Percentiles rank a stretch among this genome's conserved stretches.
These are phyloP conservation scores for Boleophthalmus pectinirostris DNA, from an alignment of 2,113 vertebrate genomes.

Conservation along the genomic window DNA sequence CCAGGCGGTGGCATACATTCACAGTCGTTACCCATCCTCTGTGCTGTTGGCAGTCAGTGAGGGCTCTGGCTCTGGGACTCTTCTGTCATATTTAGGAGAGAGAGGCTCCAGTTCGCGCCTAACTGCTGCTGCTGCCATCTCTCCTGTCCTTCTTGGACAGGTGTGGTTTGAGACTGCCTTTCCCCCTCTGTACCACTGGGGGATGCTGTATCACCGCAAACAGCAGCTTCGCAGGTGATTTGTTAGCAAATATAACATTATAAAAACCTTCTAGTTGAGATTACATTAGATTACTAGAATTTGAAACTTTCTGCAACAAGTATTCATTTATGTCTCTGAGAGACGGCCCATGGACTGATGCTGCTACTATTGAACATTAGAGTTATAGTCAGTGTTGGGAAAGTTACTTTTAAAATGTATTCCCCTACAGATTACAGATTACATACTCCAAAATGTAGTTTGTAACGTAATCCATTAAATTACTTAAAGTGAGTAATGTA, in stretches of 20 bases:
- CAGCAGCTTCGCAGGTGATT: conserved; percentile 82
- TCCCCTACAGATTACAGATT: too few relatives aligned
- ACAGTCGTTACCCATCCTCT: conserved; percentile 76
- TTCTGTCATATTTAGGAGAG: conserved; percentile 88
- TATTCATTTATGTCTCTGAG: too few relatives aligned
- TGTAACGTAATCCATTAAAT: too few relatives aligned
- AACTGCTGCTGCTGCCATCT: conserved; percentile 83
- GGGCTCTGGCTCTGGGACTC: conserved; percentile 84
- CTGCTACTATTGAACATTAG: too few relatives aligned
- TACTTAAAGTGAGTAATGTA: too few relatives aligned
- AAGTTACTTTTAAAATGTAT: too few relatives aligned
- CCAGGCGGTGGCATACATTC: conserved; percentile 76
- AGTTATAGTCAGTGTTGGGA: too few relatives aligned
- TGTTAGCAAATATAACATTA: too few relatives aligned
- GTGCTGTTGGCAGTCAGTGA: conserved; percentile 83
- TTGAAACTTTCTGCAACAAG: too few relatives aligned
- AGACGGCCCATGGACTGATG: too few relatives aligned
- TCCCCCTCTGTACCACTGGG: conserved; percentile 79
- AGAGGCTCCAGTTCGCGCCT: conserved; percentile 84
- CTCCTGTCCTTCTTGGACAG: conserved; percentile 84
- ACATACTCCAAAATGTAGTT: too few relatives aligned
- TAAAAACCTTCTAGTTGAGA: too few relatives aligned
- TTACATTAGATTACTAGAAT: neutral
- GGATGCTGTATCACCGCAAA: conserved; percentile 80
- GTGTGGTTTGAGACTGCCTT: conserved; percentile 83